Evolutionary conservation across 2,113 vertebrate species (phyloP).

Genomic region (Calidris pugnax): DNA sequence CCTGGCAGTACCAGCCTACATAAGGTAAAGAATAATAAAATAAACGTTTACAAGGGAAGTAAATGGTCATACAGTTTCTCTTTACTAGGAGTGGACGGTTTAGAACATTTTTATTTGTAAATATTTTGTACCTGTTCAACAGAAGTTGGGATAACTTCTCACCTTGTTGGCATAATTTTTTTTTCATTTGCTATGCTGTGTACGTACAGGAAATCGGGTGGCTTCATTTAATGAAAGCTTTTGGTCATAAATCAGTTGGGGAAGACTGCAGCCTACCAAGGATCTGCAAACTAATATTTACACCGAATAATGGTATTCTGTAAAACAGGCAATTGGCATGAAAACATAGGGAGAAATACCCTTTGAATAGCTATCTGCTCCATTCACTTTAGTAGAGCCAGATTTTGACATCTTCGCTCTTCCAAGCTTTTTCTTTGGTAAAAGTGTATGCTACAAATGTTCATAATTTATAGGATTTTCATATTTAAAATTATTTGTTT

Average conservation of each 20-base stretch:
- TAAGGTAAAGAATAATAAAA: background rate
- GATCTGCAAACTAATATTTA: background rate
- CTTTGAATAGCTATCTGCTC: background rate
- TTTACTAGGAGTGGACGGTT: background rate
- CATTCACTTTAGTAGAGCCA: background rate
- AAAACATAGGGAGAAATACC: background rate
- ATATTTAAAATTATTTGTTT: background rate
- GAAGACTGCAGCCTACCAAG: background rate
- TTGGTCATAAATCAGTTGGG: background rate
- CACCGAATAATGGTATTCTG: background rate
- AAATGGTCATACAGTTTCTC: background rate
- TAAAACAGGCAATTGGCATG: background rate
- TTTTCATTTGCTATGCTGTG: background rate
- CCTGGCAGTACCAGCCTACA: background rate
- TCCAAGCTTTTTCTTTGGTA: background rate
- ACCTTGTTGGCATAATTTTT: rapidly evolving
- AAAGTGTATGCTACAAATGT: background rate
- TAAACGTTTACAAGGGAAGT: background rate
- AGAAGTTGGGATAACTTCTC: conserved; percentile 5
- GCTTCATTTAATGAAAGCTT: background rate
- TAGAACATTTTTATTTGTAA: conserved; percentile 13
- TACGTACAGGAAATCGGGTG: background rate
- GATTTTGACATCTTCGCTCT: background rate
- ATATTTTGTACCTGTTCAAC: background rate
- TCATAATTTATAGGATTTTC: conserved; percentile 4